A percentile compares a stretch with the other conserved stretches of the same genome.
These are phyloP conservation scores for Hippocampus abdominalis DNA, from an alignment of 2,113 vertebrate genomes.

Conservation along the genomic window DNA sequence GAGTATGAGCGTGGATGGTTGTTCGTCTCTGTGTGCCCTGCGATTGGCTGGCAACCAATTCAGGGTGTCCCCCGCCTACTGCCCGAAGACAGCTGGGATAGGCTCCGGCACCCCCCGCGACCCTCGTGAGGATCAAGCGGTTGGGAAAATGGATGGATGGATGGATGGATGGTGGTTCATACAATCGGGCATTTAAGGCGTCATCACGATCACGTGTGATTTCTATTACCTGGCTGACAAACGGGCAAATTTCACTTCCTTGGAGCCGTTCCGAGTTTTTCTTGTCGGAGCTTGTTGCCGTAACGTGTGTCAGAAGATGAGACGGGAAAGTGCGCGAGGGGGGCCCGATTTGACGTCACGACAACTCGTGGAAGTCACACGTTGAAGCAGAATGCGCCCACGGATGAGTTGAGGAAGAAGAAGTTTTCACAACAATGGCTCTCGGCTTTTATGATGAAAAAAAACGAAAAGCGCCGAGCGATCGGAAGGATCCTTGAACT, in stretches of 20 bases:
- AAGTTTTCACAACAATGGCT: slow-evolving; percentile 23
- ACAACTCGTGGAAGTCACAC: slow-evolving; percentile 31
- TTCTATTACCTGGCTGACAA: not conserved
- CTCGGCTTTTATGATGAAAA: slow-evolving; percentile 10
- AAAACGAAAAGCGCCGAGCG: not conserved
- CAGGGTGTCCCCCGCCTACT: too few species aligned
- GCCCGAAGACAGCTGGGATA: too few species aligned
- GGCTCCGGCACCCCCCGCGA: too few species aligned
- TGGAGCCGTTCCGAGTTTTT: not conserved
- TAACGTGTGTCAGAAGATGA: not conserved
- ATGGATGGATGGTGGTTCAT: too few species aligned
- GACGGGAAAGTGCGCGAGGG: slow-evolving; percentile 2
- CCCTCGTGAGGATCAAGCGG: too few species aligned
- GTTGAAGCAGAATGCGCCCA: not conserved
- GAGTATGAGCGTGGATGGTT: too few species aligned
- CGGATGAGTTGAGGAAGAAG: slow-evolving; percentile 18
- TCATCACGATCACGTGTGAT: not conserved
- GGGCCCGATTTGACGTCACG: slow-evolving; percentile 2
- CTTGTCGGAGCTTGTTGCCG: not conserved
- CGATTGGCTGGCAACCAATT: too few species aligned
- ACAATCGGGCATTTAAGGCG: not conserved
- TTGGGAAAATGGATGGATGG: too few species aligned
- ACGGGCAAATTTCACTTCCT: not conserved
- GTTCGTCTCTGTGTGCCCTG: too few species aligned
- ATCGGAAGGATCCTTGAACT: not conserved